Conservation (phyloP, 2,113 vertebrate species). For the Petrocephalus microphthalmus region DNA sequence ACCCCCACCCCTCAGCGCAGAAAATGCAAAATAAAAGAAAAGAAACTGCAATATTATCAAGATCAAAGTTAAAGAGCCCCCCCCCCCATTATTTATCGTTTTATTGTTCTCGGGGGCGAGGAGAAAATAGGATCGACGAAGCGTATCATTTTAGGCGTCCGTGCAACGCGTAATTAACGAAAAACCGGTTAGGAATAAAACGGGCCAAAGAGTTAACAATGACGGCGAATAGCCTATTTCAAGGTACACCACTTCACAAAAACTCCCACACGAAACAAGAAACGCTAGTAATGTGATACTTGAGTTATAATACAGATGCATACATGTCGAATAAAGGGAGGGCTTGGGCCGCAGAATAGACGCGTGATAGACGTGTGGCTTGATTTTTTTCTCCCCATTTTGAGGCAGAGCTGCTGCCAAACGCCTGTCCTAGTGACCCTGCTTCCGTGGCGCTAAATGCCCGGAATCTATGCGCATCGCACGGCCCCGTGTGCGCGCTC, state of each 20-base stretch:
- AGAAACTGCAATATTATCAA: not conserved
- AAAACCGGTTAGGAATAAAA: not conserved
- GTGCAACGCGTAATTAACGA: not conserved
- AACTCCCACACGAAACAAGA: not conserved
- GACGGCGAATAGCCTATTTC: not conserved
- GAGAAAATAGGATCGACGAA: not conserved
- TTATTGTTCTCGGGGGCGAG: not conserved
- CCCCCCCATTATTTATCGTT: not conserved
- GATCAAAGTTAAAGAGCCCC: not conserved
- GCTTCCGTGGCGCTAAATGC: not conserved
- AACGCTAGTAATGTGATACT: not conserved
- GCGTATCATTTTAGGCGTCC: not conserved
- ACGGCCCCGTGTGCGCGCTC: not conserved
- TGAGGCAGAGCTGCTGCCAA: not conserved
- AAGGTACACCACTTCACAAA: not conserved
- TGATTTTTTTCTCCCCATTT: not conserved
- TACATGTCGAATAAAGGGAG: not conserved
- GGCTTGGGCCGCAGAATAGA: not conserved
- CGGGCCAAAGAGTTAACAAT: not conserved
- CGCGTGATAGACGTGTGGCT: not conserved
- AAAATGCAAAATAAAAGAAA: not conserved
- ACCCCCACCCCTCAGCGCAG: too few species aligned
- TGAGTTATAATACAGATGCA: not conserved
- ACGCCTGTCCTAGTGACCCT: not conserved
- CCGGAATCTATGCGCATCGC: not conserved